Evolutionary conservation across 2,797 vertebrate species (phyloP).

Genomic region (Epinephelus malabaricus): DNA sequence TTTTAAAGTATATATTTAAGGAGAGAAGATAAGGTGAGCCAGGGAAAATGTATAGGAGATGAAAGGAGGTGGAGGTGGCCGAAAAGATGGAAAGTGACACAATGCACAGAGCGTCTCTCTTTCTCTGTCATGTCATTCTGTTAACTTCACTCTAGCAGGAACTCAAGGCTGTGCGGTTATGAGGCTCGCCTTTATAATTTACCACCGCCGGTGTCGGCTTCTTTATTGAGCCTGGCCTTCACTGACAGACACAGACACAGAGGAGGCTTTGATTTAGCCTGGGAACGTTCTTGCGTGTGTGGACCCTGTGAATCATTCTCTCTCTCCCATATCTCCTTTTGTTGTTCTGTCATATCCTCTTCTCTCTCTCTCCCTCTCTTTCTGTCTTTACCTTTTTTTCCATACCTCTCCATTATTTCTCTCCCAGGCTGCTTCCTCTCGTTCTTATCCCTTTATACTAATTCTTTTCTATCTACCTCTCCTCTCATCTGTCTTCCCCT

Average conservation of each 20-base stretch:
- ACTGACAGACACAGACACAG: constrained; percentile 63
- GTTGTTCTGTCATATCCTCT: constrained; percentile 52
- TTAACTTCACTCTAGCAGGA: constrained; percentile 60
- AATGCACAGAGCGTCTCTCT: constrained; percentile 36
- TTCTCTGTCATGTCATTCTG: constrained; percentile 47
- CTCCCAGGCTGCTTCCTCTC: constrained; percentile 28
- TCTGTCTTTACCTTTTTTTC: not conserved
- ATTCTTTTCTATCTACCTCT: constrained; percentile 27
- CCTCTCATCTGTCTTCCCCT: constrained; percentile 18
- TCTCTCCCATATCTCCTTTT: constrained; percentile 51
- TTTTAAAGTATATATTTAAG: constrained; percentile 8
- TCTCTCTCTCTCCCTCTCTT: not conserved
- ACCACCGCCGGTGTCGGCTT: constrained; percentile 49
- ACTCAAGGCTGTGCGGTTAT: constrained; percentile 67
- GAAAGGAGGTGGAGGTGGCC: constrained; percentile 30
- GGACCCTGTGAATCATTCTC: constrained; percentile 63
- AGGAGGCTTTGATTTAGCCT: constrained; percentile 73
- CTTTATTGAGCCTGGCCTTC: constrained; percentile 76
- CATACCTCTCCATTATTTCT: constrained; percentile 21
- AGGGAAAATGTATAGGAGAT: constrained; percentile 11
- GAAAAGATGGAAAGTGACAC: constrained; percentile 40
- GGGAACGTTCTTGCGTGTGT: constrained; percentile 60
- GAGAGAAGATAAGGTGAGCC: not conserved
- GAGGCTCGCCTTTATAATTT: constrained; percentile 72
- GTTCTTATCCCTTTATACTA: constrained; percentile 35